A percentile compares a stretch with the other conserved stretches of the same genome.
phyloP scores from a whole-genome alignment of 2,888 invertebrate genomes.

The Luperina testacea region DNA sequence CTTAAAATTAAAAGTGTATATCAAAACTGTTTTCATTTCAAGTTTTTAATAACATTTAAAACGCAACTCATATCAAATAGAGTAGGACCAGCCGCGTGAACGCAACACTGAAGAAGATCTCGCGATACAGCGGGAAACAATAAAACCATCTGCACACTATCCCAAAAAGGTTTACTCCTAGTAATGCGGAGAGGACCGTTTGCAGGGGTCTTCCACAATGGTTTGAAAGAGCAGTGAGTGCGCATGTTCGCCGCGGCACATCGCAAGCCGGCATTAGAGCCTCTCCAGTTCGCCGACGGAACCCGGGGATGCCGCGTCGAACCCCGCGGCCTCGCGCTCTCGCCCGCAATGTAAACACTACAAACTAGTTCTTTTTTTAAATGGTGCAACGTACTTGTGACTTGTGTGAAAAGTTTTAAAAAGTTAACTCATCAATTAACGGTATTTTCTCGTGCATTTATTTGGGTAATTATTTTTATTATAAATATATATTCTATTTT shows the following conservation, averaged over 20 bases:
- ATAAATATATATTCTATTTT: slow-evolving; percentile 2
- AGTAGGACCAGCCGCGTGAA: slow-evolving; percentile 32
- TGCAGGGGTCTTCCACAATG: slow-evolving; percentile 83
- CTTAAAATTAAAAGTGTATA: slow-evolving; percentile 2
- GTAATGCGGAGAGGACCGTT: slow-evolving; percentile 81
- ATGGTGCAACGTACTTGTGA: slow-evolving; percentile 74
- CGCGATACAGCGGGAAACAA: slow-evolving; percentile 67
- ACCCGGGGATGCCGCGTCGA: slow-evolving; percentile 74
- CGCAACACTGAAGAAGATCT: slow-evolving; percentile 54
- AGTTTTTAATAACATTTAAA: slow-evolving; percentile 31
- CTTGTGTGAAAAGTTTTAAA: slow-evolving; percentile 69
- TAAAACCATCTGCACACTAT: slow-evolving; percentile 75
- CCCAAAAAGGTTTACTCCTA: slow-evolving; percentile 81
- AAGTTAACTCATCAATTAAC: slow-evolving; percentile 69
- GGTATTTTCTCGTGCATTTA: slow-evolving; percentile 60
- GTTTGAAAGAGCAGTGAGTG: slow-evolving; percentile 82
- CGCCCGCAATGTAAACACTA: slow-evolving; percentile 78
- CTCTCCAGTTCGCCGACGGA: slow-evolving; percentile 81
- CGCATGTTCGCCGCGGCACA: slow-evolving; percentile 84
- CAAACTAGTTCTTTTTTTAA: slow-evolving; percentile 65
- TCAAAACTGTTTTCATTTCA: slow-evolving; percentile 17
- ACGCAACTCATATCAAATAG: slow-evolving; percentile 16
- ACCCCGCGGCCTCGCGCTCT: slow-evolving; percentile 66
- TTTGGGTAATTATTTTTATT: slow-evolving; percentile 52
- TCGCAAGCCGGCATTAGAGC: slow-evolving; percentile 72